Percentiles rank a stretch among this genome's conserved stretches.
These are phyloP conservation scores for Archocentrus centrarchus DNA, from an alignment of 2,113 vertebrate species.

Conservation along the genomic window DNA sequence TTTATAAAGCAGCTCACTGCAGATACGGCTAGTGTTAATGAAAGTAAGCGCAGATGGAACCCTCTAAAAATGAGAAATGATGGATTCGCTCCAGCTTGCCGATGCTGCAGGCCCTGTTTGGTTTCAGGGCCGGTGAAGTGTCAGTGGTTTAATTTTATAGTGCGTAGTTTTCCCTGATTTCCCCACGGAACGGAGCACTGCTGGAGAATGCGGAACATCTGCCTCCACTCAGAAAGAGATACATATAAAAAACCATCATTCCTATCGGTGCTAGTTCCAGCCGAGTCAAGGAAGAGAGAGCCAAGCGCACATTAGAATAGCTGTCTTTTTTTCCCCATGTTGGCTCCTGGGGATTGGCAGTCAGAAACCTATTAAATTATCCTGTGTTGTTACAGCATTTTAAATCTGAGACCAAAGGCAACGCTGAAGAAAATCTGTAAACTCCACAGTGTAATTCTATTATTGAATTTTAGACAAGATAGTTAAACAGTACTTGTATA, in stretches of 20 bases:
- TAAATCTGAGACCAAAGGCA: constrained; percentile 70
- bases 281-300: constrained; percentile 63
- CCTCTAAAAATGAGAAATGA: constrained; percentile 78
- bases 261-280: constrained; percentile 68
- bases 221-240: constrained; percentile 74
- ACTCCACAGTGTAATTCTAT: constrained; percentile 15
- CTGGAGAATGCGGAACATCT: constrained; percentile 82
- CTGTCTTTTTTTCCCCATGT: constrained; percentile 50
- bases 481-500: constrained; percentile 17
- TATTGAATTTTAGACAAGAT: constrained; percentile 23
- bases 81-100: constrained; percentile 78
- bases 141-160: constrained; percentile 85
- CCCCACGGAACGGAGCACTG: constrained; percentile 77
- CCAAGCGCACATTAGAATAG: constrained; percentile 74
- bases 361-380: constrained; percentile 82
- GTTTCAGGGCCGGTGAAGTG: constrained; percentile 80
- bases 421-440: constrained; percentile 42
- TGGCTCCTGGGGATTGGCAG: constrained; percentile 78
- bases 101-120: constrained; percentile 75
- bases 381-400: constrained; percentile 72
- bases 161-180: constrained; percentile 82
- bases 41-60: constrained; percentile 76
- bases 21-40: constrained; percentile 73
- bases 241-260: constrained; percentile 76
- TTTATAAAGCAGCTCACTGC: constrained; percentile 60